Conservation (phyloP, 2,113 vertebrate species). For the Penelope pileata region DNA sequence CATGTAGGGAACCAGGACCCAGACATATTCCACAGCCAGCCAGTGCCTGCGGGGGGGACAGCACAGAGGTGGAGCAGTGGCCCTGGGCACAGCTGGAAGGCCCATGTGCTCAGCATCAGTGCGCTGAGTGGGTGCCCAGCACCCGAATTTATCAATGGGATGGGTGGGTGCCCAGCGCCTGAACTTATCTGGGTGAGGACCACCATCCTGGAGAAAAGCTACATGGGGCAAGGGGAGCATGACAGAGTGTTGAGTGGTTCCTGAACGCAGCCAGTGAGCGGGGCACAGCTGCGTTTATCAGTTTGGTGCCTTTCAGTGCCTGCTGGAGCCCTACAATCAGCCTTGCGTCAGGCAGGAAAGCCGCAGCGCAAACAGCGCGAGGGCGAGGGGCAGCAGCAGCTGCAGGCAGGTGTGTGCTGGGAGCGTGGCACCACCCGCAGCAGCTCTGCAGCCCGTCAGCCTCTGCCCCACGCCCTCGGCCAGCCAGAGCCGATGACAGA, state of each 20-base stretch:
- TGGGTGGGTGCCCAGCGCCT: background rate
- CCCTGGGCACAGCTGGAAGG: background rate
- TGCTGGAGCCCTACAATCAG: background rate
- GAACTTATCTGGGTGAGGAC: background rate
- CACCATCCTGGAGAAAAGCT: background rate
- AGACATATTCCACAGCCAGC: conserved; percentile 89
- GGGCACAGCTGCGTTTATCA: background rate
- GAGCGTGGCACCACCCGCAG: background rate
- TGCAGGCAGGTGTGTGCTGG: background rate
- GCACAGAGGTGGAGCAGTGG: rapidly evolving
- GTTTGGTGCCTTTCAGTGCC: background rate
- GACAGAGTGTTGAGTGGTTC: background rate
- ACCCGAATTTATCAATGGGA: no score
- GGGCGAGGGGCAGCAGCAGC: background rate
- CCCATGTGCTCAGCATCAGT: background rate
- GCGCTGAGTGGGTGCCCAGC: no score
- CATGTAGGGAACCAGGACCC: conserved; percentile 95
- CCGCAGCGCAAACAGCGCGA: background rate
- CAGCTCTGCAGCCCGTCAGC: background rate
- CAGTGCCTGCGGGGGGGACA: conserved; percentile 85
- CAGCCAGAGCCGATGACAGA: background rate
- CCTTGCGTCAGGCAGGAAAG: background rate
- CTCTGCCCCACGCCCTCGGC: background rate
- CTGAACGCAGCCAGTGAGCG: no score
- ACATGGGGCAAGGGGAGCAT: background rate